Evolutionary conservation across 2,888 invertebrate genomes (phyloP).

Genomic region (Hofmannophila pseudospretella): DNA sequence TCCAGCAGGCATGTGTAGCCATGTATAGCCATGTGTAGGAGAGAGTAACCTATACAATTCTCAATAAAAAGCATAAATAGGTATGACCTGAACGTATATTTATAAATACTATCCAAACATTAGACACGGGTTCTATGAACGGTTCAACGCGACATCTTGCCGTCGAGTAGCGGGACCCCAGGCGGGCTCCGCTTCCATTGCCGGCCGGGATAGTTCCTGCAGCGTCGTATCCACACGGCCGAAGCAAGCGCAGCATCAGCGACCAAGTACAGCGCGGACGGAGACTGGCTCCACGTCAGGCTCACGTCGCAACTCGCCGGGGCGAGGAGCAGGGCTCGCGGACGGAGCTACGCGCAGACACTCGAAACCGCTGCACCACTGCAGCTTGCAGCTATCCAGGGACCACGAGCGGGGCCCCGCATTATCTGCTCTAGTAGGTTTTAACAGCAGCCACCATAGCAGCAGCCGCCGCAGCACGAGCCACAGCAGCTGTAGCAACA

Average conservation of each 20-base stretch:
- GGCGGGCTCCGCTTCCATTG: neutral
- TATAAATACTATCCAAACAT: conserved; percentile 5
- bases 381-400: conserved; percentile 11
- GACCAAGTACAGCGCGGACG: conserved; percentile 2
- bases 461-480: conserved; percentile 25
- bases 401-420: conserved; percentile 1
- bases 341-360: conserved; percentile 8
- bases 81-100: conserved; percentile 3
- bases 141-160: conserved; percentile 7
- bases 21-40: no score
- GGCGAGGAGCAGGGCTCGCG: conserved; percentile 4
- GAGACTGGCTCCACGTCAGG: conserved; percentile 8
- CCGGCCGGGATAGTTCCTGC: neutral
- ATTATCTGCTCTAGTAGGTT: conserved; percentile 1
- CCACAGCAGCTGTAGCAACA: conserved; percentile 32
- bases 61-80: neutral
- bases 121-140: conserved; percentile 1
- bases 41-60: neutral
- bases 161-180: neutral
- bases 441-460: conserved; percentile 8
- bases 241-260: neutral
- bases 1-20: no score
- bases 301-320: neutral
- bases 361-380: conserved; percentile 7
- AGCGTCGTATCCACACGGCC: neutral